Conservation (phyloP, 2,113 vertebrate genomes). For the Caretta caretta region DNA sequence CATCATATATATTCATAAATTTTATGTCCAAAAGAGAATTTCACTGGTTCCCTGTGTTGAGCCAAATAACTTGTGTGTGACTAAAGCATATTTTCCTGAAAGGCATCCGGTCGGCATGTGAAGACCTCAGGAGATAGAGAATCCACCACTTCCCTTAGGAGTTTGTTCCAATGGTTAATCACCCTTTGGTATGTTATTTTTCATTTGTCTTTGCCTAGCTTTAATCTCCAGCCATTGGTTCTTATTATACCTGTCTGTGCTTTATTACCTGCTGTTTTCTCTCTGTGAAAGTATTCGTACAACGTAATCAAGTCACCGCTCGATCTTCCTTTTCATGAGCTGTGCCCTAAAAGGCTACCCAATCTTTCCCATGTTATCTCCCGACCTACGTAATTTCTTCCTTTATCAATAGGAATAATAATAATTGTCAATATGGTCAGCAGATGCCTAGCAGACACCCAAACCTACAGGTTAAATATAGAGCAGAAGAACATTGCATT, state of each 20-base stretch:
- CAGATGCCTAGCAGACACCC: background rate
- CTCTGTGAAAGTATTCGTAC: background rate
- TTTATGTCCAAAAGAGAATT: background rate
- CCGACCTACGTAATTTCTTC: background rate
- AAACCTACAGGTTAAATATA: background rate
- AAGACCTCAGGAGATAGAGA: rapidly evolving
- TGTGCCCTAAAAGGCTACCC: background rate
- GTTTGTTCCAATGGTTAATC: background rate
- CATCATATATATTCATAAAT: background rate
- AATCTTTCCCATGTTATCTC: background rate
- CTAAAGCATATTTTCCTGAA: rapidly evolving
- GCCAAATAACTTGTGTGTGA: rapidly evolving
- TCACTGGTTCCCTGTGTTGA: background rate
- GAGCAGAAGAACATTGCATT: background rate
- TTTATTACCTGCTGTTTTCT: slow-evolving; percentile 44
- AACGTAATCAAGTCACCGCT: background rate
- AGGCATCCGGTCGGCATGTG: background rate
- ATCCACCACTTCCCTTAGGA: background rate
- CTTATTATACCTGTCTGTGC: slow-evolving; percentile 30
- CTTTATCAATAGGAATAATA: background rate
- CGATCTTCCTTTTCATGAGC: rapidly evolving
- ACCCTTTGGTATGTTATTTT: slow-evolving; percentile 33
- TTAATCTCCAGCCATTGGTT: slow-evolving; percentile 53
- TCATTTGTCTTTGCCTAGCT: slow-evolving; percentile 36
- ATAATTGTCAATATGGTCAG: background rate